Evolutionary conservation across 2,113 vertebrate genomes (phyloP).

Genomic region (Nipponia nippon): DNA sequence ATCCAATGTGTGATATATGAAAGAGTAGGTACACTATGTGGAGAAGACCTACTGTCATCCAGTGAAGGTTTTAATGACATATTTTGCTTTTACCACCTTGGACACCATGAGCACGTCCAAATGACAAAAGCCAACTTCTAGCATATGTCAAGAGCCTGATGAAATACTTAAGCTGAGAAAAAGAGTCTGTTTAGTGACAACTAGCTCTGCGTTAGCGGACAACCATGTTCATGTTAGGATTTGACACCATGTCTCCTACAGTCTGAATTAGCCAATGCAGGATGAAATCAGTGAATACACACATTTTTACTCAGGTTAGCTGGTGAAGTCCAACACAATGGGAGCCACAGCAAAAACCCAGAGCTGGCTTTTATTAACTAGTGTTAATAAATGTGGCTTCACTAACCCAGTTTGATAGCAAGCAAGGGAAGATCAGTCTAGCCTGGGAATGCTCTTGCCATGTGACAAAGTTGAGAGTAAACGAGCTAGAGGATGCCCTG

Average conservation of each 20-base stretch:
- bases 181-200: background rate
- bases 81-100: background rate
- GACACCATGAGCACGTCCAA: background rate
- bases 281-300: background rate
- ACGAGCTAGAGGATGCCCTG: background rate
- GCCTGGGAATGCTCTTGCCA: background rate
- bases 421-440: background rate
- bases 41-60: background rate
- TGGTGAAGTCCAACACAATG: background rate
- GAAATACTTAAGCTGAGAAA: background rate
- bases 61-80: background rate
- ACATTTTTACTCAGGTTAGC: background rate
- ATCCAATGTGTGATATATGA: background rate
- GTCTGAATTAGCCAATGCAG: background rate
- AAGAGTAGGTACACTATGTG: fast-evolving
- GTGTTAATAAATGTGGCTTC: background rate
- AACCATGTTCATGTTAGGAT: background rate
- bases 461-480: background rate
- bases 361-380: background rate
- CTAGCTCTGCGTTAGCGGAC: background rate
- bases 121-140: background rate
- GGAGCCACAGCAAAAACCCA: background rate
- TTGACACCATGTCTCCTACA: background rate
- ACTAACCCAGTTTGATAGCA: background rate
- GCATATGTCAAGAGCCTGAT: background rate